Conservation (phyloP, 2,888 invertebrate species). For the Cistogaster globosa region DNA sequence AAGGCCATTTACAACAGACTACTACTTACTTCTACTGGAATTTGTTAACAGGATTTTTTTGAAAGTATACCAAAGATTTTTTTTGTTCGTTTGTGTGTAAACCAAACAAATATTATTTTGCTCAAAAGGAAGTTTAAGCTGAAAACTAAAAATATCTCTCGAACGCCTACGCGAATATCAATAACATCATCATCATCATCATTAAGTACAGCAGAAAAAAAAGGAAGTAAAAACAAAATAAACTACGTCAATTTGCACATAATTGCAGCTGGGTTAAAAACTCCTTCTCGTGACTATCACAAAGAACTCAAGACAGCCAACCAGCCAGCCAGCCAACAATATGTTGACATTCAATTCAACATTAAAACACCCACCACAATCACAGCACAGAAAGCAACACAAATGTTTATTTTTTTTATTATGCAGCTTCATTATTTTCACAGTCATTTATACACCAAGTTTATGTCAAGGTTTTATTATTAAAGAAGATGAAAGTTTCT, state of each 20-base stretch:
- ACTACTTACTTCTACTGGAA: slow-evolving; percentile 13
- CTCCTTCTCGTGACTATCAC: slow-evolving; percentile 26
- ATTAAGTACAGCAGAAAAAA: no score
- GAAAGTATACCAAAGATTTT: slow-evolving; percentile 68
- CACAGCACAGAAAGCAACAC: slow-evolving; percentile 21
- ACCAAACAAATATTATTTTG: background rate
- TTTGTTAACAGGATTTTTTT: slow-evolving; percentile 29
- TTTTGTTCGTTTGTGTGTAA: background rate
- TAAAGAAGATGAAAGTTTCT: slow-evolving; percentile 84
- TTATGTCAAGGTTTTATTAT: slow-evolving; percentile 75
- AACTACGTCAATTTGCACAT: slow-evolving; percentile 46
- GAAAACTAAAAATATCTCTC: slow-evolving; percentile 19
- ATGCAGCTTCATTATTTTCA: slow-evolving; percentile 32
- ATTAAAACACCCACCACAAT: slow-evolving; percentile 54
- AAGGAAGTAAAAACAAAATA: background rate
- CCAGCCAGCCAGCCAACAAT: slow-evolving; percentile 41
- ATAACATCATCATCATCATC: slow-evolving; percentile 28
- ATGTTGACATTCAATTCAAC: slow-evolving; percentile 63
- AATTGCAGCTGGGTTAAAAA: background rate
- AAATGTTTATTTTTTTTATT: slow-evolving; percentile 56
- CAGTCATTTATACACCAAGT: slow-evolving; percentile 48
- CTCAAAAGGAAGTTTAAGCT: slow-evolving; percentile 21
- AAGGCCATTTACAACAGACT: slow-evolving; percentile 1
- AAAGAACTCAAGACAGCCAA: background rate
- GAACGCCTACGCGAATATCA: slow-evolving; percentile 53